phyloP scores from a whole-genome alignment of 1,140 invertebrate species.

The Calycopis cecrops region DNA sequence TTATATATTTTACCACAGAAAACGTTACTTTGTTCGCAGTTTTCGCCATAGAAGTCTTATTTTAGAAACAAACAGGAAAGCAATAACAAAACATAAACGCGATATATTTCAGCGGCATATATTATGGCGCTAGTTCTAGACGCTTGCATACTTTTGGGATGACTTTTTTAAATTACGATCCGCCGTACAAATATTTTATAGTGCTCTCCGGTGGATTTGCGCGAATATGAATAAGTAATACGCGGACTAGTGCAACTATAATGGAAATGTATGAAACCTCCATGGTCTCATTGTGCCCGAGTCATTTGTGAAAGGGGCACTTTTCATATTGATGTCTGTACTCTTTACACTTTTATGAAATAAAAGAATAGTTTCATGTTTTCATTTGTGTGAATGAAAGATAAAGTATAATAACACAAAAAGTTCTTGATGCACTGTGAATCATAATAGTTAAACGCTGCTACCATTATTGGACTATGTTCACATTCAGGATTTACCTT shows the following conservation, averaged over 20 bases:
- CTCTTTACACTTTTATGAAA: background rate
- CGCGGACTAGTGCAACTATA: slow-evolving; percentile 21
- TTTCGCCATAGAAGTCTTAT: no score
- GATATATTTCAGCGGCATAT: slow-evolving; percentile 7
- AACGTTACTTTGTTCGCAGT: no score
- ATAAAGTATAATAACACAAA: no score
- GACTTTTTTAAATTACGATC: slow-evolving; percentile 34
- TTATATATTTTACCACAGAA: no score
- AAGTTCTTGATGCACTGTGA: no score
- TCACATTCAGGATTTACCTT: no score
- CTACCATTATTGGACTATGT: no score
- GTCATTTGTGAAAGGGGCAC: slow-evolving; percentile 22
- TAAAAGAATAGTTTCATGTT: no score
- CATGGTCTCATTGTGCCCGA: slow-evolving; percentile 17
- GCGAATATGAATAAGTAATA: slow-evolving; percentile 36
- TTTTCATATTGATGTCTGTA: slow-evolving; percentile 14
- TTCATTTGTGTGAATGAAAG: no score
- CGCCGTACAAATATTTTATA: slow-evolving; percentile 33
- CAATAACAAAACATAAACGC: background rate
- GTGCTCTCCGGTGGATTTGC: slow-evolving; percentile 26
- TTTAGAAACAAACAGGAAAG: no score
- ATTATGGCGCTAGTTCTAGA: slow-evolving; percentile 24
- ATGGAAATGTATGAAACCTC: slow-evolving; percentile 28
- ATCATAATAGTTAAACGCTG: no score
- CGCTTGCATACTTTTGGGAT: slow-evolving; percentile 37